phyloP scores from a whole-genome alignment of 2,113 vertebrate genomes.

The Sitta europaea region DNA sequence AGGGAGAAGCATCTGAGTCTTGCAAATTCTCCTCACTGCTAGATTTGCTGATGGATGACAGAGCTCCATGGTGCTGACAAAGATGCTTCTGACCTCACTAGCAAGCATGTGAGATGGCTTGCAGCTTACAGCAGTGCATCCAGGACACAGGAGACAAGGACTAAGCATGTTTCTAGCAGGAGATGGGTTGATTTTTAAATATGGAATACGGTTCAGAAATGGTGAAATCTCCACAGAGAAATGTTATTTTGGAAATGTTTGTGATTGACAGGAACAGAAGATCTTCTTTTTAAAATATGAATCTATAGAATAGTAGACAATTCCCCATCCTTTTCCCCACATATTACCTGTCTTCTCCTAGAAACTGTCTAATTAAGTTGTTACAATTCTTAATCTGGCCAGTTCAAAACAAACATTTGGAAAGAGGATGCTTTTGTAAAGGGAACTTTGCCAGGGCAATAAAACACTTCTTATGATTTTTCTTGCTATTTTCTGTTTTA shows the following conservation, averaged over 20 bases:
- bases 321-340: not conserved
- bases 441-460: not conserved
- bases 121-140: not conserved
- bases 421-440: not conserved
- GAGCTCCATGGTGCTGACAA: not conserved
- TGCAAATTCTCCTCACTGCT: not conserved
- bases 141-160: not conserved
- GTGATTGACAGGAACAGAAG: not conserved
- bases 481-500: not conserved
- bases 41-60: slow-evolving; percentile 12
- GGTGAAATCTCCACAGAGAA: not conserved
- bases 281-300: not conserved
- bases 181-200: not conserved
- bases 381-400: not conserved
- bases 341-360: not conserved
- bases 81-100: not conserved
- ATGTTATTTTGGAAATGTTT: not conserved
- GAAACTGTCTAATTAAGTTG: not conserved
- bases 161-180: not conserved
- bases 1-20: slow-evolving; percentile 2
- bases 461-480: not conserved
- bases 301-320: not conserved
- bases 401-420: not conserved
- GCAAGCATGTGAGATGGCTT: not conserved
- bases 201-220: not conserved